Percentiles rank a stretch among this genome's conserved stretches.
phyloP scores from a whole-genome alignment of 2,113 vertebrate species.

The Baryphthengus martii region DNA sequence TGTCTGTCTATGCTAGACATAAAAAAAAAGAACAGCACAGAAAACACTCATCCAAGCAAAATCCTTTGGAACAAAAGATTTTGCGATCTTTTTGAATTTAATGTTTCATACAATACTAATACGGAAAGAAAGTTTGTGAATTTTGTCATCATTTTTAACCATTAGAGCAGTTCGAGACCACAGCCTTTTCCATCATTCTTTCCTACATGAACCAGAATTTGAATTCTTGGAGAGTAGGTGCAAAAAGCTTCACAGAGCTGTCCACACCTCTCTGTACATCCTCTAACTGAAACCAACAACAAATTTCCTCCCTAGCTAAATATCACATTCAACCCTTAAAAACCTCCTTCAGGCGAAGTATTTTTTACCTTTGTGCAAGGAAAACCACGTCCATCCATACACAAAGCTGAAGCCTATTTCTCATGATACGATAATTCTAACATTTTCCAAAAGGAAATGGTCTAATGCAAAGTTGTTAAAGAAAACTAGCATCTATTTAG shows the following conservation, averaged over 20 bases:
- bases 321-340: not conserved
- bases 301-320: not conserved
- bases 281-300: not conserved
- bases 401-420: not conserved
- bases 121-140: not conserved
- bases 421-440: not conserved
- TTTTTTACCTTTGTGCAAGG: not conserved
- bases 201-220: not conserved
- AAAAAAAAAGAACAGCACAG: not conserved
- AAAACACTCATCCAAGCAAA: not conserved
- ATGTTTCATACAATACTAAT: accelerated
- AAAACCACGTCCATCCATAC: not conserved
- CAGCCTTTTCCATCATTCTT: not conserved
- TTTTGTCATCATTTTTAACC: not conserved
- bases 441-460: not conserved
- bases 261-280: not conserved
- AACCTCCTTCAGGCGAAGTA: not conserved
- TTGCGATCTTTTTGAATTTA: not conserved
- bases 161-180: not conserved
- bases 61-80: not conserved
- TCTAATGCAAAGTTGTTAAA: not conserved
- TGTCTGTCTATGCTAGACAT: not conserved
- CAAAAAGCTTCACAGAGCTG: not conserved
- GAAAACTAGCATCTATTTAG: not conserved
- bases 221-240: not conserved